Conservation (phyloP, 2,113 vertebrate species). For the Coptodon rendalli region DNA sequence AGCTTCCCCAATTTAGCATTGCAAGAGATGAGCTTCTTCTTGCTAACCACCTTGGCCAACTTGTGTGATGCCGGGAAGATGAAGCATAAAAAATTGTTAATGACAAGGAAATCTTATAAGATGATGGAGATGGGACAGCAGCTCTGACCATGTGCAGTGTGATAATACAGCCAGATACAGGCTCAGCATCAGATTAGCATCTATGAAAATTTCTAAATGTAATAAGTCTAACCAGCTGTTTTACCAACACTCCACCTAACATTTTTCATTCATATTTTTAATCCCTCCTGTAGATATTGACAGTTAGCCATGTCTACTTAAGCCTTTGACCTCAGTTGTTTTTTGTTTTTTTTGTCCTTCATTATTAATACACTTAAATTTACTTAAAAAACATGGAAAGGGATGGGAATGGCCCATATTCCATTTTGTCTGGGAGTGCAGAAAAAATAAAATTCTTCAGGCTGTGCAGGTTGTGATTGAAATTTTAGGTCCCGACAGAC, state of each 20-base stretch:
- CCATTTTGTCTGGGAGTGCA: not conserved
- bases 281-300: not conserved
- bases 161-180: not conserved
- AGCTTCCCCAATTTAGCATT: not conserved
- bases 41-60: not conserved
- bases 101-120: fast-evolving
- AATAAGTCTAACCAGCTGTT: not conserved
- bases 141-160: not conserved
- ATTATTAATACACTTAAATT: not conserved
- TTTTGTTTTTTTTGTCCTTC: not conserved
- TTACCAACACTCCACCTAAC: not conserved
- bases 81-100: not conserved
- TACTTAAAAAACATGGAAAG: not conserved
- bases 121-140: not conserved
- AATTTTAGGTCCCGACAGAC: fast-evolving
- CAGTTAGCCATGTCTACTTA: not conserved
- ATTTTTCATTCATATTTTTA: not conserved
- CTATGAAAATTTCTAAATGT: not conserved
- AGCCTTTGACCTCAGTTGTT: not conserved
- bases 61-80: not conserved
- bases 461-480: not conserved
- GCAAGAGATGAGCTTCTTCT: not conserved
- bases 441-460: not conserved
- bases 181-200: not conserved
- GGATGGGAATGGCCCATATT: not conserved